Evolutionary conservation across 2,797 vertebrate genomes (phyloP).

Genomic region (Clarias fuscus): DNA sequence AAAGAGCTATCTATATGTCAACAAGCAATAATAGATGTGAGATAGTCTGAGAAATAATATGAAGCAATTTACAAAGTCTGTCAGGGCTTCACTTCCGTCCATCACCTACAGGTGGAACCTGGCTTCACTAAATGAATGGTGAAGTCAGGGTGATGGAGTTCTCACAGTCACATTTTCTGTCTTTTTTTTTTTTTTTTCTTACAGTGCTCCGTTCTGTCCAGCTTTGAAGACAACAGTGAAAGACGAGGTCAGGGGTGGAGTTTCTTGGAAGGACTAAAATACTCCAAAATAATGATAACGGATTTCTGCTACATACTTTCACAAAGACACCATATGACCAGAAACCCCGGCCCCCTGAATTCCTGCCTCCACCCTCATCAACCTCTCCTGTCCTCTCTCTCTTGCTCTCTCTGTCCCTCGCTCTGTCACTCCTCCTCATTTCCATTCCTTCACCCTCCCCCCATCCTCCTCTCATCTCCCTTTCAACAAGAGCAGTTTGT

Average conservation of each 20-base stretch:
- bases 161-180: slow-evolving; percentile 47
- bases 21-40: background rate
- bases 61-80: slow-evolving; percentile 1
- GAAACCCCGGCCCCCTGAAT: slow-evolving; percentile 7
- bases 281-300: slow-evolving; percentile 62
- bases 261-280: slow-evolving; percentile 50
- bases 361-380: slow-evolving; percentile 56
- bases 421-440: slow-evolving; percentile 42
- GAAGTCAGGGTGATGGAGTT: background rate
- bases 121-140: background rate
- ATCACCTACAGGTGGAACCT: background rate
- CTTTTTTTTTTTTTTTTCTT: slow-evolving; percentile 33
- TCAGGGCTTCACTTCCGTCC: slow-evolving; percentile 4
- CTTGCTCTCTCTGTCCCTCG: background rate
- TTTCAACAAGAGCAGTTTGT: slow-evolving; percentile 81
- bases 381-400: slow-evolving; percentile 51
- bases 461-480: slow-evolving; percentile 62
- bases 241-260: slow-evolving; percentile 49
- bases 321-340: slow-evolving; percentile 37
- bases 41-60: background rate
- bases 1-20: background rate
- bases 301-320: slow-evolving; percentile 56
- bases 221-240: slow-evolving; percentile 26
- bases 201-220: slow-evolving; percentile 59
- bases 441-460: slow-evolving; percentile 50